Evolutionary conservation across 2,888 invertebrate genomes (phyloP).

Genomic region (Rotaria sp.): DNA sequence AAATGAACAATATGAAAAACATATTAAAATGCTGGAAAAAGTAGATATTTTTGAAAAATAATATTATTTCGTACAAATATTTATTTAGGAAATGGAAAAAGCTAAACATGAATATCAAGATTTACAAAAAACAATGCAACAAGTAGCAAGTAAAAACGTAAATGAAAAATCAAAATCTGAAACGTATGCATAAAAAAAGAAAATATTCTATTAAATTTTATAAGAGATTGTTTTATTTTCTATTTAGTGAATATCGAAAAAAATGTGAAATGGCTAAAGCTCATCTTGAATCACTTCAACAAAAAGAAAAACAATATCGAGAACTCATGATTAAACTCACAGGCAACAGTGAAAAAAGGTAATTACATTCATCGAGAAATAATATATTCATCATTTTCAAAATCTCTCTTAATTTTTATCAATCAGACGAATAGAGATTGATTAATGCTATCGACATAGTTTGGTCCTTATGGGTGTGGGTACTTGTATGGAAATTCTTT

Average conservation of each 20-base stretch:
- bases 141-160: conserved; percentile 47
- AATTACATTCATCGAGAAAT: neutral
- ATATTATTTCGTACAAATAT: neutral
- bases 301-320: conserved; percentile 50
- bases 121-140: conserved; percentile 48
- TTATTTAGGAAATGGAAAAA: conserved; percentile 47
- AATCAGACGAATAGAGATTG: too few species aligned
- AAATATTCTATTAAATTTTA: neutral
- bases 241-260: conserved; percentile 50
- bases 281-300: conserved; percentile 48
- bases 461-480: too few species aligned
- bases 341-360: conserved; percentile 52
- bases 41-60: conserved; percentile 42
- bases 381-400: too few species aligned
- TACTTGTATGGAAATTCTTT: too few species aligned
- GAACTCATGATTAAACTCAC: conserved; percentile 51
- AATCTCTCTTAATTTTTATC: too few species aligned
- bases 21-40: conserved; percentile 49
- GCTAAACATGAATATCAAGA: conserved; percentile 48
- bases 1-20: conserved; percentile 52
- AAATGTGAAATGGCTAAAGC: conserved; percentile 51
- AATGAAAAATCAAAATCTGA: conserved; percentile 49
- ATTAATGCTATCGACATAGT: too few species aligned
- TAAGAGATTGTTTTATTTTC: neutral
- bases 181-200: conserved; percentile 43